Conservation (phyloP, 2,113 vertebrate genomes). For the Deroptyus accipitrinus region DNA sequence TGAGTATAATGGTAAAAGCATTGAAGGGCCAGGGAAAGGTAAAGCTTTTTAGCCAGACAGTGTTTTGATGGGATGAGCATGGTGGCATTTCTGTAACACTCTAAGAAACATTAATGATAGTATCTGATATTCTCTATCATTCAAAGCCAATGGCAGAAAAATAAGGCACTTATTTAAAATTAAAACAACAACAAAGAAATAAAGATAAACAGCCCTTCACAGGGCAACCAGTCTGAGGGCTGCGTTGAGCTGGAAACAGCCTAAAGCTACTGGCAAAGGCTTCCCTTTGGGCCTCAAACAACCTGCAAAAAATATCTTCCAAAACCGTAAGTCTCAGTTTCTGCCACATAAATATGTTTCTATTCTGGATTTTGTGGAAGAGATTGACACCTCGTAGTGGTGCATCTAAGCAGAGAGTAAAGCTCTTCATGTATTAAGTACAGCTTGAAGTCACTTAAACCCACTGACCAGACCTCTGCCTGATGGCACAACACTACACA, state of each 20-base stretch:
- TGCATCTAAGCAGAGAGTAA: background rate
- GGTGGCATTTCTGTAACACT: background rate
- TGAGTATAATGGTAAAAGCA: background rate
- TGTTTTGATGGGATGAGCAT: fast-evolving
- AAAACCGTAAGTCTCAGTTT: background rate
- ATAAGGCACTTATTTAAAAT: background rate
- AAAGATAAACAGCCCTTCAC: background rate
- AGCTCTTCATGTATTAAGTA: background rate
- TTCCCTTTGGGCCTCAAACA: background rate
- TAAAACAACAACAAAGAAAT: background rate
- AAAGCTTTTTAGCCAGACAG: background rate
- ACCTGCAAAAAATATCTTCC: background rate
- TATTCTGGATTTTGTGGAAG: background rate
- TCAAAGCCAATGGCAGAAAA: background rate
- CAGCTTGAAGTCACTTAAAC: background rate
- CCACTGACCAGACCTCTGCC: background rate
- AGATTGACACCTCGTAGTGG: background rate
- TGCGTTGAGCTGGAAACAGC: background rate
- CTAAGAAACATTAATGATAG: background rate
- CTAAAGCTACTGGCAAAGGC: background rate
- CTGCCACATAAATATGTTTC: background rate
- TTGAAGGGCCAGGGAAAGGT: background rate
- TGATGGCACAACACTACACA: background rate
- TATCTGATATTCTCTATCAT: background rate
- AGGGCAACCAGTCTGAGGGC: background rate